Conservation (phyloP, 2,113 vertebrate genomes). For the Centropus bengalensis region DNA sequence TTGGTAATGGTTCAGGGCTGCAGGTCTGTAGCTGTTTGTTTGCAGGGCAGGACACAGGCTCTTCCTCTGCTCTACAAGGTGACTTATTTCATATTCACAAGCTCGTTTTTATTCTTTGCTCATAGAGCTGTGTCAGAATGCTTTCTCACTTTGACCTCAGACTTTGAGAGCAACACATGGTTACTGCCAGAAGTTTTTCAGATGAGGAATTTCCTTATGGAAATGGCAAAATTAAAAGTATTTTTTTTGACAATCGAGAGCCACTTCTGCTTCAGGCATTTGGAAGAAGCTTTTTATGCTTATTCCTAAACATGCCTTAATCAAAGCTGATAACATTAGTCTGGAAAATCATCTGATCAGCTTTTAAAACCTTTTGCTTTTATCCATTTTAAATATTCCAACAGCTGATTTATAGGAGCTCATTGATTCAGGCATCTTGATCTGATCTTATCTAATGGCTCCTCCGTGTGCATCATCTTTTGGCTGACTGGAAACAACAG, state of each 20-base stretch:
- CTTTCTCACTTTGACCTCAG: background rate
- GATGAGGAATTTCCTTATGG: background rate
- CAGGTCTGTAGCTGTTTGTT: background rate
- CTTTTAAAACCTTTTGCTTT: background rate
- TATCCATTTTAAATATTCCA: background rate
- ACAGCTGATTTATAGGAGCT: background rate
- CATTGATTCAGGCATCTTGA: background rate
- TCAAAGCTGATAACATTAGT: background rate
- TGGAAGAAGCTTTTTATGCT: background rate
- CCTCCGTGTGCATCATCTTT: background rate
- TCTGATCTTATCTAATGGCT: background rate
- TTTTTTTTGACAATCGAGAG: background rate
- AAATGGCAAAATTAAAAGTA: background rate
- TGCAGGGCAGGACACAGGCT: background rate
- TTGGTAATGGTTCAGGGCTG: background rate
- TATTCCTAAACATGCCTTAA: background rate
- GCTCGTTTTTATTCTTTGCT: background rate
- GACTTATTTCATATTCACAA: background rate
- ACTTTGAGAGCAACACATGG: background rate
- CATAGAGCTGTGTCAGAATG: background rate
- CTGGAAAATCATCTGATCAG: background rate
- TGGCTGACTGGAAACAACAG: background rate
- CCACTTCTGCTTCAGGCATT: background rate
- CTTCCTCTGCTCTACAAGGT: background rate
- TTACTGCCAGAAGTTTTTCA: background rate